Conservation (phyloP, 2,888 invertebrate species). For the Oscheius sp. region DNA sequence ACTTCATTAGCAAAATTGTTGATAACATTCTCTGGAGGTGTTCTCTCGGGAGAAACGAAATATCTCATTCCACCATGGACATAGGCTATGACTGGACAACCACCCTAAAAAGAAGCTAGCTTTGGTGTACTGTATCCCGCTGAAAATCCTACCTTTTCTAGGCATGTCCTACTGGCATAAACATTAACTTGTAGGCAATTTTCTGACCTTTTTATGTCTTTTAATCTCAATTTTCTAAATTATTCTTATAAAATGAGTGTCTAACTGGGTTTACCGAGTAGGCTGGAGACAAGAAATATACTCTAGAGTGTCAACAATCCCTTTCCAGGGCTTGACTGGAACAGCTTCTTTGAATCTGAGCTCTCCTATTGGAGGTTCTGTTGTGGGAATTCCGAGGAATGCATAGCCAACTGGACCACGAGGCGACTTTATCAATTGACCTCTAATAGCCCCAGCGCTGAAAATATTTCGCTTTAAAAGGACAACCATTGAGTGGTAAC, state of each 20-base stretch:
- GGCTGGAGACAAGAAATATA: constrained; percentile 6
- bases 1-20: constrained; percentile 37
- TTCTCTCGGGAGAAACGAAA: constrained; percentile 32
- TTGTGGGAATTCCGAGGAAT: constrained; percentile 1
- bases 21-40: constrained; percentile 31
- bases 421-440: neutral
- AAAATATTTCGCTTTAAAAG: neutral
- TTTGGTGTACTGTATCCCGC: neutral
- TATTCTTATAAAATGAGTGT: no score
- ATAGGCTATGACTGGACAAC: constrained; percentile 41
- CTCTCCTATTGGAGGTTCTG: constrained; percentile 8
- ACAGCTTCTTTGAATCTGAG: constrained; percentile 13
- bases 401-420: constrained; percentile 1
- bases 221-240: no score
- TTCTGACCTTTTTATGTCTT: neutral
- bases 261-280: neutral
- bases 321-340: constrained; percentile 9
- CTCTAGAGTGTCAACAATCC: neutral
- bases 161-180: constrained; percentile 27
- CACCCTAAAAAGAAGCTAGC: constrained; percentile 25
- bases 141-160: constrained; percentile 13
- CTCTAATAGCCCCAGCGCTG: neutral
- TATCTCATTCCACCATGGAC: constrained; percentile 37
- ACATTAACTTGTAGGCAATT: constrained; percentile 35
- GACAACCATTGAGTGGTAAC: no score